Base-by-base conservation (phyloP, 2,797 vertebrate species). In the Astyanax mexicanus region DNA sequence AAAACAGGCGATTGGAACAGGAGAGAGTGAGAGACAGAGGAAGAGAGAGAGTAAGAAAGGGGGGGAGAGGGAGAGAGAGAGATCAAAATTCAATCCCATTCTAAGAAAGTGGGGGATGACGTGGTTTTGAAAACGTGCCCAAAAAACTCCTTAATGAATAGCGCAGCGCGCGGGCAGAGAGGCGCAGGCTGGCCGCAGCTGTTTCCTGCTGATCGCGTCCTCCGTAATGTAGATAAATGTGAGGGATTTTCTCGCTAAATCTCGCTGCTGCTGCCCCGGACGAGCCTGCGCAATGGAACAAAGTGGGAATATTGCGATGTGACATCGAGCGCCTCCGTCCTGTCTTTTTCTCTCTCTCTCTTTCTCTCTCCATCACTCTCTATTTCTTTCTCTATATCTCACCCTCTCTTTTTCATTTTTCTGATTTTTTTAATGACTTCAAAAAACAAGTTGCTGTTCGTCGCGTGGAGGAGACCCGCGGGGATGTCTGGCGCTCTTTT, bases 201-300 rank as follows among this genome's bases (percentile, higher is more conserved):
- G 98, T 98, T 98, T 98, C 96, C 97, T 98, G 97, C 98, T 96
- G 95, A 97, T 96, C 95, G 96, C 96, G 96, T 96, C 96, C 11
- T 96, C 95, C 96, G 96, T 98, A 97, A 97, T 98, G 96, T 97
- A 98, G 97, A 98, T 98, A 97, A 98, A 99, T 98, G 97, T 97
- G 96, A 97, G 96, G 97, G 96, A 93, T 94, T 94, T 98, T 98
- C 97, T 98, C 95, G 96, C 95, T 97, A 96, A 98, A 97, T 96
- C 96, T 97, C 96, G 96, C 96, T 97, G 97, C 96, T n/a, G n/a
- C n/a, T n/a, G n/a, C 97, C 90, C 90, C 88, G 96, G 96, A 96
- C 95, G 95, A 97, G 96, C 94, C 95, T 98, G 97, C 95, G 96
- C 98, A 98, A 98, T 98, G 97, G 96, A 98, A 97, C 96, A 96